phyloP scores from a whole-genome alignment of 2,797 vertebrate genomes.

The Lagodon rhomboides region DNA sequence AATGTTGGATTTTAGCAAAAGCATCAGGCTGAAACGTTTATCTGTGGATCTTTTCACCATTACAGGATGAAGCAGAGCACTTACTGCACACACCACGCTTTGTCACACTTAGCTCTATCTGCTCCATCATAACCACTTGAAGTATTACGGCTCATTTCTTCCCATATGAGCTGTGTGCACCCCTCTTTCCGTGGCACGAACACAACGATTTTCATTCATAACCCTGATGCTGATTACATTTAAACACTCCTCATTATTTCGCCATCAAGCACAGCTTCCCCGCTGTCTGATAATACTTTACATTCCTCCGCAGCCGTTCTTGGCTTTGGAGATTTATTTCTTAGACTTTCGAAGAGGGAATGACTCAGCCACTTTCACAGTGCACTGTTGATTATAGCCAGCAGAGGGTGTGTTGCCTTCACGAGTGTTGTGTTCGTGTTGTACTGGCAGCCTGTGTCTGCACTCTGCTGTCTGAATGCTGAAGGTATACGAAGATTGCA shows the following conservation, averaged over 20 bases:
- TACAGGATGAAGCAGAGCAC: slow-evolving; percentile 15
- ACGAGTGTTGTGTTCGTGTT: slow-evolving; percentile 14
- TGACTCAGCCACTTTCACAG: slow-evolving; percentile 80
- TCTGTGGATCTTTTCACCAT: slow-evolving; percentile 17
- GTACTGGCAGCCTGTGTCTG: slow-evolving; percentile 40
- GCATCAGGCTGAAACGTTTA: slow-evolving; percentile 32
- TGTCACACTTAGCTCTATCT: slow-evolving; percentile 4
- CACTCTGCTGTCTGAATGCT: slow-evolving; percentile 67
- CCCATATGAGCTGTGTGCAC: slow-evolving; percentile 2
- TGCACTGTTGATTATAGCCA: slow-evolving; percentile 63
- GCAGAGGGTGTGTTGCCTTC: slow-evolving; percentile 62
- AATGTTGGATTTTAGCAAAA: slow-evolving; percentile 25
- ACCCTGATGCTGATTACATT: slow-evolving; percentile 21
- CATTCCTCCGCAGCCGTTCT: slow-evolving; percentile 18
- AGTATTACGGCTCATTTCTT: slow-evolving; percentile 1
- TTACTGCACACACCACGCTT: not conserved
- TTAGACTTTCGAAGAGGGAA: slow-evolving; percentile 43
- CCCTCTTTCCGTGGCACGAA: not conserved
- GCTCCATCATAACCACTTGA: slow-evolving; percentile 2
- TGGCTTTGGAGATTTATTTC: slow-evolving; percentile 26
- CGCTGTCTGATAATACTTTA: not conserved
- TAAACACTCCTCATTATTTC: slow-evolving; percentile 41
- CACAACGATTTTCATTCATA: slow-evolving; percentile 43
- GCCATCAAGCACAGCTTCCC: not conserved
- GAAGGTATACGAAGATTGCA: slow-evolving; percentile 40